Evolutionary conservation across 2,888 invertebrate species (phyloP), one percentile per base, ranked within the genome.

Genomic region (Acheta domesticus): DNA sequence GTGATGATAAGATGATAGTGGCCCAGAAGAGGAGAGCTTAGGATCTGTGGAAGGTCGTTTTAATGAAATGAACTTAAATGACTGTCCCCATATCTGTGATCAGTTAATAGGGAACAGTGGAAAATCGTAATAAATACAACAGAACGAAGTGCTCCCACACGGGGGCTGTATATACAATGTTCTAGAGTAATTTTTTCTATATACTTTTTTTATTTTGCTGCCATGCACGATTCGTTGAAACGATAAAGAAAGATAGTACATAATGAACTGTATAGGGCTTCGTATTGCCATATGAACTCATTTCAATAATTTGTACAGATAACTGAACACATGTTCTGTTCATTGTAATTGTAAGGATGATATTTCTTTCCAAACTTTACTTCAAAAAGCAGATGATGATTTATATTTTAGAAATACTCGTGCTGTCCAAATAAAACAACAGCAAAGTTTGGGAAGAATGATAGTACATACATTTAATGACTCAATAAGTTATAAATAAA

Each of bases 181-280:
- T 75, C 76, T 79, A 79, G 78, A 78, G 62, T 79, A 79, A 49
- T 76, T 21, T 78, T 62, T 62, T 62, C 62, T 62, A 62, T 62
- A 62, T 62, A 62, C 62, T 62, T 62, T 62, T 62, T 74, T 76
- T 76, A n/a, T 76, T 77, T 78, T 78, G 78, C 78, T 80, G 80
- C 80, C 80, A 78, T 80, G 80, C 78, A 78, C 78, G 78, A 49
- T 78, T 78, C 73, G 76, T 80, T 78, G 75, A 76, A 77, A 74
- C 49, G 36, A 77, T 62, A 62, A 20, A 74, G 49, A 75, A 76
- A 77, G 48, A 73, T 73, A 48, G 74, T 77, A 78, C 76, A 74
- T 49, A 78, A 76, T 36, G 73, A 78, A 78, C 77, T 76, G 80
- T 80, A 78, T 80, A 80, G 79, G 79, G 79, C 79, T 80, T 79